These are phyloP conservation scores for Frankliniella fusca DNA, from an alignment of 2,888 invertebrate species.

Conservation along the genomic window DNA sequence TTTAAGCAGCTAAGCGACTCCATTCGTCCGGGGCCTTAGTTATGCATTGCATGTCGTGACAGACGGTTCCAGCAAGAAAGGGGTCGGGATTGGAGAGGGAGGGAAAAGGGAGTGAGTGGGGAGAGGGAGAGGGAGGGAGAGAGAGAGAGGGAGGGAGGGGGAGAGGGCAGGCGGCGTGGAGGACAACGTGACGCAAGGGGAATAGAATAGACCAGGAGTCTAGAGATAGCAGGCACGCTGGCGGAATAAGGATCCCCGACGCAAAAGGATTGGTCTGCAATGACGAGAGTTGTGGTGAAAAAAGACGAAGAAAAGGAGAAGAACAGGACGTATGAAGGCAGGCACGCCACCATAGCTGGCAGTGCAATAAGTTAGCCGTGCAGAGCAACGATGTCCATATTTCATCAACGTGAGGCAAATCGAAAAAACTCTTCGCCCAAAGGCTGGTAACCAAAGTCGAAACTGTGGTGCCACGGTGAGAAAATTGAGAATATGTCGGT, in stretches of 20 bases:
- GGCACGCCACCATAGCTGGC: too few species aligned
- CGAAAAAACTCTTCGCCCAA: too few species aligned
- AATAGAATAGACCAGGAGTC: not conserved
- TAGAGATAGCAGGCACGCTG: not conserved
- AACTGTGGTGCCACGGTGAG: too few species aligned
- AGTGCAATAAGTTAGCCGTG: too few species aligned
- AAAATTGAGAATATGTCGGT: too few species aligned
- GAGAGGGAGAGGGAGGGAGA: not conserved
- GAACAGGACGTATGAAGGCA: not conserved
- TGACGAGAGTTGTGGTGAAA: not conserved
- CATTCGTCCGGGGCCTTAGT: conserved; percentile 19
- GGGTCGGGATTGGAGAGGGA: not conserved
- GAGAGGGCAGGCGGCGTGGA: not conserved
- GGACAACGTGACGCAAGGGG: not conserved
- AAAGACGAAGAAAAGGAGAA: not conserved
- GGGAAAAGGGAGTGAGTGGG: not conserved
- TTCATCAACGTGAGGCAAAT: too few species aligned
- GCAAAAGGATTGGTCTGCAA: not conserved
- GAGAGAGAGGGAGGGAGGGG: not conserved
- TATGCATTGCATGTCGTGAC: conserved; percentile 22
- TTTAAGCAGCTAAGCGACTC: conserved; percentile 24
- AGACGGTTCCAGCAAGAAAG: conserved; percentile 9
- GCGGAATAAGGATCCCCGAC: conserved; percentile 10
- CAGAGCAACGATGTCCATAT: too few species aligned
- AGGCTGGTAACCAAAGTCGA: too few species aligned